Evolutionary conservation across 2,888 invertebrate species (phyloP).

Genomic region (Lamellibrachia satsuma): DNA sequence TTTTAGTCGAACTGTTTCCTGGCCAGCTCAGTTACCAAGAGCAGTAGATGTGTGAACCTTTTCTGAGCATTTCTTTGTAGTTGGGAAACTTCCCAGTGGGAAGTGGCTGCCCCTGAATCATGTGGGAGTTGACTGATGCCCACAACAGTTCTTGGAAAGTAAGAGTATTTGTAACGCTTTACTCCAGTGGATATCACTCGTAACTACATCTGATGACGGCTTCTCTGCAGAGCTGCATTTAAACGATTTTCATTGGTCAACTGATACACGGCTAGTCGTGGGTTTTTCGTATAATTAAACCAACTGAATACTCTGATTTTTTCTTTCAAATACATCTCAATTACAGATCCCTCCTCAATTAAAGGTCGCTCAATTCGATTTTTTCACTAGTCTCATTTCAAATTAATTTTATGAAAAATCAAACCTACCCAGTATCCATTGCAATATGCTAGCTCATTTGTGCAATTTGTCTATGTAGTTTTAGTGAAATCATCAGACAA

Average conservation of each 20-base stretch:
- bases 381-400: too few relatives aligned
- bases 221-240: not conserved
- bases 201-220: not conserved
- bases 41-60: not conserved
- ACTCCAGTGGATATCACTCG: not conserved
- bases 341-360: too few relatives aligned
- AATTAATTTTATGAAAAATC: too few relatives aligned
- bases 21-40: not conserved
- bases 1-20: not conserved
- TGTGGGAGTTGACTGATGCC: not conserved
- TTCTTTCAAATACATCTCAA: too few relatives aligned
- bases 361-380: too few relatives aligned
- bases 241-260: not conserved
- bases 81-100: not conserved
- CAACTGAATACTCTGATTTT: too few relatives aligned
- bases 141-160: not conserved
- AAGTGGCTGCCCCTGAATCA: not conserved
- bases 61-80: not conserved
- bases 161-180: not conserved
- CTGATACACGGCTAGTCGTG: too few relatives aligned
- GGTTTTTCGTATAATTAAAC: too few relatives aligned
- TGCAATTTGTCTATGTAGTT: too few relatives aligned
- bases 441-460: too few relatives aligned
- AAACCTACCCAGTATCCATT: too few relatives aligned
- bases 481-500: too few relatives aligned